Evolutionary conservation across 2,888 invertebrate species (phyloP), one percentile per base, ranked within the genome.

Genomic region (Meandrusa payeni): DNA sequence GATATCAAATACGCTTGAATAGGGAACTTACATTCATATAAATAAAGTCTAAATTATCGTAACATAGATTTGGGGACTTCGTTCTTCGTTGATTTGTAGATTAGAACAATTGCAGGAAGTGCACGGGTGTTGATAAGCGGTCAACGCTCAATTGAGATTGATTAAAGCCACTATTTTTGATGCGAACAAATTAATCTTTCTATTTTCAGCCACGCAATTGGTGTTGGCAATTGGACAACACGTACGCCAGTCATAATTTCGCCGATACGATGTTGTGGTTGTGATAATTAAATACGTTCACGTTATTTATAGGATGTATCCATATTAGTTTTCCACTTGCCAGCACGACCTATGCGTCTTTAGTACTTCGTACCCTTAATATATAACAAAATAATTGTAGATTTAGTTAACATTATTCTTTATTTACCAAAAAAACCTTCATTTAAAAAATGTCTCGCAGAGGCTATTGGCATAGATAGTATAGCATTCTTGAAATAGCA

Each of bases 151-250:
- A 80, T 80, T 80, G 72, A 76, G 69, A 77, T 77, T 74, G 73
- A 76, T 79, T 77, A 73, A 62, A 58, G 57, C 60, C 60, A 63
- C 69, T 78, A 76, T 77, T 79, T 79, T 77, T 76, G 70, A 76
- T 67, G 69, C 61, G 64, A 64, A 57, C 67, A 55, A 72, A 74
- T 76, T 79, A 72, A 76, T 74, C 68, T 69, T 57, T 72, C 78
- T 76, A 69, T 79, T 79, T 78, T 68, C 59, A 69, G 73, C 62
- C 52, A 55, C 62, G 15, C 36, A 43, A 32, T 32, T 43, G 37
- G 13, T 22, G 34, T 26, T 13, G 31, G 31, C 69, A 76, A 76
- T 73, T 72, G 66, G 15, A 23, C 28, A 1, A 7, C n/a, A 13
- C 10, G 11, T 13, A 32, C 10, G 12, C 19, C 6, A n/a, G 10